A percentile compares a stretch with the other conserved stretches of the same genome.
Evolutionary conservation across 2,797 vertebrate species (phyloP).

Genomic region (Muscicapa striata): DNA sequence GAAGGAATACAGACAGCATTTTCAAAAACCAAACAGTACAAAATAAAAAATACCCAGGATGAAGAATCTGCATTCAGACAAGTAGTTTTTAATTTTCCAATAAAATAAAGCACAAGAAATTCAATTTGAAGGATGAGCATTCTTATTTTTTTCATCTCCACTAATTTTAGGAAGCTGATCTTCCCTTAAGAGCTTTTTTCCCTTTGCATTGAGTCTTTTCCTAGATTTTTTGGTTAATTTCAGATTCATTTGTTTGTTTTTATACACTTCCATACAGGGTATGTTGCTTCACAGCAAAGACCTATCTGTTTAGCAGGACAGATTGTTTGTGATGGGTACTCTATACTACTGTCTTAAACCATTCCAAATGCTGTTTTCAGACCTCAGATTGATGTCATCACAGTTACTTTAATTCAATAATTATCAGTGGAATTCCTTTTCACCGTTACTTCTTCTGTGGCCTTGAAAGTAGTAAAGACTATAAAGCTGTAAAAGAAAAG

Average conservation of each 20-base stretch:
- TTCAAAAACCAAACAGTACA: neutral
- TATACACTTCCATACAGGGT: neutral
- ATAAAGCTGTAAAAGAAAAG: neutral
- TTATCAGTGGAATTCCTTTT: neutral
- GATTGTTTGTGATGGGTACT: neutral
- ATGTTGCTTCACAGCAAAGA: neutral
- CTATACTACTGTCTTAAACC: neutral
- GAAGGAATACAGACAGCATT: neutral
- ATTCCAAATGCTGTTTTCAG: neutral
- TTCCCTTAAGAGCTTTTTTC: neutral
- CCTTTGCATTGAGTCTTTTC: rapidly evolving
- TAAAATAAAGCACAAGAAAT: neutral
- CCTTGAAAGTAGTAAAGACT: neutral
- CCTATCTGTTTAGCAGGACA: neutral
- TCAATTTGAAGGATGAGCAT: neutral
- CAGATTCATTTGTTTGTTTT: neutral
- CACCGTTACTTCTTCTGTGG: neutral
- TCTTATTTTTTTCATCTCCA: neutral
- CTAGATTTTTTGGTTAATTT: neutral
- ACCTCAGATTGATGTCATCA: neutral
- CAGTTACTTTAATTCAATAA: neutral
- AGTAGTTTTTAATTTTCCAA: neutral
- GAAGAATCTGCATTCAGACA: neutral
- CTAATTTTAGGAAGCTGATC: neutral
- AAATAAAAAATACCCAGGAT: neutral